Conservation (phyloP, 2,797 vertebrate genomes). For the Zalophus californianus region DNA sequence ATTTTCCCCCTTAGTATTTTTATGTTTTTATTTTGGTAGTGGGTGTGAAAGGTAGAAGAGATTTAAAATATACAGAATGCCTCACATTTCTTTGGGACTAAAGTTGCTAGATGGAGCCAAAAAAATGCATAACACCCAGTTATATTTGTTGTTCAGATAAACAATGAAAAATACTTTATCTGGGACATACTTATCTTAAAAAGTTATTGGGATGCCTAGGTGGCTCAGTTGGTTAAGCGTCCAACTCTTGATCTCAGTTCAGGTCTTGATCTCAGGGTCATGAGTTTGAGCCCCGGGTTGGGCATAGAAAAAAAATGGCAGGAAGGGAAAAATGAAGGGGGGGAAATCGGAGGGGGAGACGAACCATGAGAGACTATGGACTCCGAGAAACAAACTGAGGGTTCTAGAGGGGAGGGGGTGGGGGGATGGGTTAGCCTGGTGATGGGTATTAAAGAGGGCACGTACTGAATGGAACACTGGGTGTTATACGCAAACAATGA, state of each 20-base stretch:
- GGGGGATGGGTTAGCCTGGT: no score
- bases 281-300: background rate
- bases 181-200: background rate
- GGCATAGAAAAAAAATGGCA: background rate
- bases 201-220: background rate
- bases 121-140: background rate
- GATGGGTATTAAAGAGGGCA: no score
- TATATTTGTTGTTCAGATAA: background rate
- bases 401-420: no score
- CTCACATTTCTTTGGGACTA: background rate
- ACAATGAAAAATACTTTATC: conserved; percentile 13
- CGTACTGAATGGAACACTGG: no score
- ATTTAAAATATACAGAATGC: background rate
- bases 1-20: background rate
- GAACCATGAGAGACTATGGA: no score
- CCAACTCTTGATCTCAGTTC: background rate
- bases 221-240: background rate
- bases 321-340: no score
- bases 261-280: background rate
- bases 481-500: no score
- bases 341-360: no score
- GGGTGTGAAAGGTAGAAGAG: background rate
- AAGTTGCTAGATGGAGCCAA: background rate
- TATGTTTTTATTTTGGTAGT: background rate
- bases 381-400: no score